Conservation (phyloP, 2,888 invertebrate genomes). For the Tinea trinotella region DNA sequence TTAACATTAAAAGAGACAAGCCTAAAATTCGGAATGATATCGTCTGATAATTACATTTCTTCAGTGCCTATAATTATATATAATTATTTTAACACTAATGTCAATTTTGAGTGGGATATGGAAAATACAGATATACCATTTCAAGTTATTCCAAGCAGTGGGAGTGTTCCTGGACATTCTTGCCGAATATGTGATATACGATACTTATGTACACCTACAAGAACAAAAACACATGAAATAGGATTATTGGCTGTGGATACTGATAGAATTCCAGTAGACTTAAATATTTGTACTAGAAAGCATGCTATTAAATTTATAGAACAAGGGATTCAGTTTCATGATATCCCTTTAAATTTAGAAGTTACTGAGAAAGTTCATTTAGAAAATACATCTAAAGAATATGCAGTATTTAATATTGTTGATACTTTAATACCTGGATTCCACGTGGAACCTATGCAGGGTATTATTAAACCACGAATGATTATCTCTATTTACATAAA, state of each 20-base stretch:
- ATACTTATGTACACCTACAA: constrained; percentile 44
- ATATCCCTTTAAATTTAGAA: constrained; percentile 53
- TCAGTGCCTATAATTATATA: constrained; percentile 48
- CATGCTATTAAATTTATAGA: constrained; percentile 55
- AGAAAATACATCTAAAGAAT: constrained; percentile 67
- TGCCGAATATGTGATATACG: constrained; percentile 49
- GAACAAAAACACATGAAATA: constrained; percentile 53
- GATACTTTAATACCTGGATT: constrained; percentile 61
- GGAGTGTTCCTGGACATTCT: constrained; percentile 41
- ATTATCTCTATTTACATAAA: constrained; percentile 56
- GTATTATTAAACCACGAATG: constrained; percentile 63
- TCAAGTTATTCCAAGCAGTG: constrained; percentile 44
- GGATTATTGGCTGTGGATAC: constrained; percentile 37
- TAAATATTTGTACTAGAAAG: constrained; percentile 49
- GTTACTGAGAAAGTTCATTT: constrained; percentile 55
- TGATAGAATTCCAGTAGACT: constrained; percentile 39
- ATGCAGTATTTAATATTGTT: constrained; percentile 61
- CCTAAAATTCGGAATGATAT: constrained; percentile 62
- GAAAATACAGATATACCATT: constrained; percentile 46
- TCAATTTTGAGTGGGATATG: constrained; percentile 46
- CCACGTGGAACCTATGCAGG: constrained; percentile 61
- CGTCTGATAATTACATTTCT: constrained; percentile 48
- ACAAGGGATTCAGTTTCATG: constrained; percentile 44
- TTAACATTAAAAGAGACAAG: constrained; percentile 41
- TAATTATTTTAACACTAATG: constrained; percentile 47